Percentiles rank a stretch among this genome's conserved stretches.
phyloP scores from a whole-genome alignment of 2,797 vertebrate genomes.

The Notolepis coatsorum region DNA sequence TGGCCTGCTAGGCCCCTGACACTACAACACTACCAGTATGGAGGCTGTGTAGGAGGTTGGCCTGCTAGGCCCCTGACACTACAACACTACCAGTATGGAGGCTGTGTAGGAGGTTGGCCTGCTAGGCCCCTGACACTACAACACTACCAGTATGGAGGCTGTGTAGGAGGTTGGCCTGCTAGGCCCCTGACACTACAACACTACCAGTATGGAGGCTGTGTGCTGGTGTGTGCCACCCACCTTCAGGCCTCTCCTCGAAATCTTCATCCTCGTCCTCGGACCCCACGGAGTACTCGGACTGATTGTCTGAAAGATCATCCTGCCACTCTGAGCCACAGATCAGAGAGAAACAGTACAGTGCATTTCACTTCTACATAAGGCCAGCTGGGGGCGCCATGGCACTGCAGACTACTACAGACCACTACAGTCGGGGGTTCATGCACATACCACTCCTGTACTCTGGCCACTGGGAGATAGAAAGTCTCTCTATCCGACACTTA shows the following conservation, averaged over 20 bases:
- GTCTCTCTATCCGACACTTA: slow-evolving; percentile 44
- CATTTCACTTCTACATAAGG: slow-evolving; percentile 72
- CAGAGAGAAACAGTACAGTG: slow-evolving; percentile 81
- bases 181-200: too few relatives aligned
- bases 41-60: too few relatives aligned
- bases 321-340: slow-evolving; percentile 94
- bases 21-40: too few relatives aligned
- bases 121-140: too few relatives aligned
- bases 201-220: too few relatives aligned
- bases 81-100: too few relatives aligned
- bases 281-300: slow-evolving; percentile 98
- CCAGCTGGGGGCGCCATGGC: slow-evolving; percentile 74
- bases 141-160: too few relatives aligned
- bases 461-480: slow-evolving; percentile 26
- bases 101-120: too few relatives aligned
- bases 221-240: slow-evolving; percentile 58
- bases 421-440: slow-evolving; percentile 55
- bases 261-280: slow-evolving; percentile 99
- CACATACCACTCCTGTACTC: slow-evolving; percentile 24
- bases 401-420: slow-evolving; percentile 75
- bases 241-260: slow-evolving; percentile 97
- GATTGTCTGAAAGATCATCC: slow-evolving; percentile 98
- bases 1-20: too few relatives aligned
- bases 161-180: too few relatives aligned
- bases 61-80: too few relatives aligned